Conservation (phyloP, 2,888 invertebrate species). For the Sarcophaga rosellei region DNA sequence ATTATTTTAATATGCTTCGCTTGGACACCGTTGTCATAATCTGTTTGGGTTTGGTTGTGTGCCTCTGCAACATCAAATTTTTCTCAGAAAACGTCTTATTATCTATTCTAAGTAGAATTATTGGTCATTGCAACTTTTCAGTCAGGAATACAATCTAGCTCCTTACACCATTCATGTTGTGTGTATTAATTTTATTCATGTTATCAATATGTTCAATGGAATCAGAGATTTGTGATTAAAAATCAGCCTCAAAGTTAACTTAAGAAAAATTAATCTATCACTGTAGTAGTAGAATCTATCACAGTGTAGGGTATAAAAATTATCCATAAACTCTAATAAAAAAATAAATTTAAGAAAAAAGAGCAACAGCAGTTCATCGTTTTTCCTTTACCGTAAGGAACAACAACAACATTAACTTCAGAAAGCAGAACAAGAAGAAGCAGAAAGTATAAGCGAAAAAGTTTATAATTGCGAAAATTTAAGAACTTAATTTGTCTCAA, state of each 20-base stretch:
- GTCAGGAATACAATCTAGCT: no score
- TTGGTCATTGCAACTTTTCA: no score
- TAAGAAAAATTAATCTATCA: no score
- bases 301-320: slow-evolving; percentile 5
- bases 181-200: not conserved
- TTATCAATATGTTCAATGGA: not conserved
- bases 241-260: no score
- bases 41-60: no score
- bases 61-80: no score
- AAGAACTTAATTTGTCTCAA: slow-evolving; percentile 72
- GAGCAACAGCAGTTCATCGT: slow-evolving; percentile 1
- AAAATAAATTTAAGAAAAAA: slow-evolving; percentile 43
- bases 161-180: no score
- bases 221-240: no score
- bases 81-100: not conserved
- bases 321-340: not conserved
- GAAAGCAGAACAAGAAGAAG: slow-evolving; percentile 24
- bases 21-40: no score
- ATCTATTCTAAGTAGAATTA: not conserved
- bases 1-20: no score
- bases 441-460: slow-evolving; percentile 63
- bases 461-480: slow-evolving; percentile 72
- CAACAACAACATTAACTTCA: slow-evolving; percentile 25
- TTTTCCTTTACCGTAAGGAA: not conserved
- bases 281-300: no score